Evolutionary conservation across 2,113 vertebrate species (phyloP), one percentile per base, ranked within the genome.

Genomic region (Syngnathus scovelli): DNA sequence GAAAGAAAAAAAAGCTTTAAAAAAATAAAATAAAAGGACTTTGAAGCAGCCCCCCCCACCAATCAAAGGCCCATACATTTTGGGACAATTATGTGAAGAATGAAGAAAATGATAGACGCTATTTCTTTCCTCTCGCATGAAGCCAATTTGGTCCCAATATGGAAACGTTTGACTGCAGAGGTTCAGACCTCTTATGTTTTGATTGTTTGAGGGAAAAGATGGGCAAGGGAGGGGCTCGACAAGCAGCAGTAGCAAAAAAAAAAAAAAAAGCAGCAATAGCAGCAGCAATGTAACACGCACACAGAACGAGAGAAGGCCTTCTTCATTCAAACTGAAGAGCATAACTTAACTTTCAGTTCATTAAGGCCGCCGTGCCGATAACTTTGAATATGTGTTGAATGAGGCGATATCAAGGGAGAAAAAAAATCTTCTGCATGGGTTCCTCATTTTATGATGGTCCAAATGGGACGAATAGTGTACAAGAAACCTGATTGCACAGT

Each of bases 191-290:
- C 23, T 71, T 66, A 37, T 60, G 49, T 68, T 19, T 52, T 39
- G 65, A 65, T 67, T 72, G 65, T 54, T 70, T 18, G 74, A 69
- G 44, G 71, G 61, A 37, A 55, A 39, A 73, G 21, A 68, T 74
- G 46, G 61, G 66, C 49, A 64, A 23, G 60, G 11, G 75, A 58
- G 51, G 81, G 84, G 55, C 15, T 37, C 70, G 80, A 72, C 68
- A 78, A 80, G 79, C 78, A 80, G 81, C 84, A 84, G 84, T 84
- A 85, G 69, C 77, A 77, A 83, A 70, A 6, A 46, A 12, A 3
- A 44, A 44, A 73, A 80, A 76, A 75, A 73, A 80, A 87, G 86
- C 82, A 90, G 83, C 77, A 83, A 88, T 86, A 90, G 87, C 84
- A 90, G 89, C 87, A 90, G 85, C 69, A 66, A 85, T 84, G 81